Evolutionary conservation across 1,140 invertebrate species (phyloP), one percentile per base, ranked within the genome.

Genomic region (Zaprionus africanus): DNA sequence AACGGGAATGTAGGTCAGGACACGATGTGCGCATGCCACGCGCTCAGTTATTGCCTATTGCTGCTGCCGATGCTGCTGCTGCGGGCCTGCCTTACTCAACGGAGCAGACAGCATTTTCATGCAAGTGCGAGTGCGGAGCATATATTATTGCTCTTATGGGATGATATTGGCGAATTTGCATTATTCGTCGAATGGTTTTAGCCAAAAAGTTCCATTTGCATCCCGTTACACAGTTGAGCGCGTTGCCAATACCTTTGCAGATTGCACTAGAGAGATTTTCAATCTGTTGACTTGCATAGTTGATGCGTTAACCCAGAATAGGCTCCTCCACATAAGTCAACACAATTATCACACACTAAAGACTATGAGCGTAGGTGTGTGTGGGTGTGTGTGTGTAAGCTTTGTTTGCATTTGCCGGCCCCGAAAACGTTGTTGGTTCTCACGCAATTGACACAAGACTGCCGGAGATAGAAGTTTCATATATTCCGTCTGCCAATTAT

Each of bases 1-100:
- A 90, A 88, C 62, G 65, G 28, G 78, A 88, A 88, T 88, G 85
- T 88, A 88, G 84, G 84, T 87, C 84, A 87, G 84, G 84, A 58
- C 70, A 60, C 64, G 60, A 67, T 81, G 61, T 88, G 84, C 84
- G 84, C 84, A 88, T 88, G 84, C 67, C 84, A 88, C 71, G 19
- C 13, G 24, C 53, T 62, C 49, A 38, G 31, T 17, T 46, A 46
- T 17, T 46, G 41, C 15, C 41, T 43, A 43, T 43, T 43, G 41
- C 41, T 11, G n/a, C 6, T 38, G 38, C n/a, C 34, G 12, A 46
- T 49, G 28, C 28, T 49, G 34, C 34, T 28, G 41, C 46, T 51
- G 46, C 46, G 13, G 26, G 4, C 53, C 53, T 56, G 46, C 53
- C 53, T 56, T 31, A 56, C 26, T 56, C 53, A 56, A 56, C 46